phyloP scores from a whole-genome alignment of 2,113 vertebrate species.

The Plectropomus leopardus region DNA sequence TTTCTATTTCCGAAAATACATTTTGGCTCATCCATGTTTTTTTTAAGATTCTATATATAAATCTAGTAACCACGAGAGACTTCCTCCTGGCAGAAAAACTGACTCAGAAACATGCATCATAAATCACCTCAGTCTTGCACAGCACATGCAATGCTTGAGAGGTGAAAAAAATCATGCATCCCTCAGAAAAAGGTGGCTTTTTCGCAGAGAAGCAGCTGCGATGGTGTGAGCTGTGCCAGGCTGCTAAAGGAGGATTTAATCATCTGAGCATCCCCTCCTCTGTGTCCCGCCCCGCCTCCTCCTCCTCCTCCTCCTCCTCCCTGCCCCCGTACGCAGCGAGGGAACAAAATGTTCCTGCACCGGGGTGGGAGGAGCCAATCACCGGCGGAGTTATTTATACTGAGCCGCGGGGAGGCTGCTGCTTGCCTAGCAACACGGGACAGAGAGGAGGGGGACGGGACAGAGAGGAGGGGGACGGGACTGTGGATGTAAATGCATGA shows the following conservation, averaged over 20 bases:
- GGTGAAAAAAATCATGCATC: not conserved
- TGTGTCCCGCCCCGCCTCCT: constrained; percentile 35
- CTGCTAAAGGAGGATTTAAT: constrained; percentile 40
- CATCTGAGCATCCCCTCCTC: constrained; percentile 69
- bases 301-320: constrained; percentile 38
- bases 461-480: not conserved
- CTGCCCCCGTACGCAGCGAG: constrained; percentile 19
- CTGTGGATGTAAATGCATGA: constrained; percentile 27
- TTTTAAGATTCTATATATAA: not conserved
- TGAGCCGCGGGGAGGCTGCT: constrained; percentile 85
- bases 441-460: not conserved
- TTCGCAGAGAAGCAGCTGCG: not conserved
- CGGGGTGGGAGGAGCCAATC: constrained; percentile 84
- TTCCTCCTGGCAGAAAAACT: not conserved
- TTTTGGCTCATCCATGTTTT: not conserved
- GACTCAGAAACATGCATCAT: not conserved
- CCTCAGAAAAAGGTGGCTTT: not conserved
- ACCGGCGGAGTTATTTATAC: constrained; percentile 90
- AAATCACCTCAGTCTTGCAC: not conserved
- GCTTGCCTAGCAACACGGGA: constrained; percentile 93
- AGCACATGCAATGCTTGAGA: not conserved
- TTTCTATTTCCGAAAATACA: not conserved
- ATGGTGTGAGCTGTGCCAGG: not conserved
- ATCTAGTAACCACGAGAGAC: not conserved
- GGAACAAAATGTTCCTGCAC: constrained; percentile 87